phyloP scores from a whole-genome alignment of 2,797 vertebrate genomes.

The Buphagus erythrorhynchus region DNA sequence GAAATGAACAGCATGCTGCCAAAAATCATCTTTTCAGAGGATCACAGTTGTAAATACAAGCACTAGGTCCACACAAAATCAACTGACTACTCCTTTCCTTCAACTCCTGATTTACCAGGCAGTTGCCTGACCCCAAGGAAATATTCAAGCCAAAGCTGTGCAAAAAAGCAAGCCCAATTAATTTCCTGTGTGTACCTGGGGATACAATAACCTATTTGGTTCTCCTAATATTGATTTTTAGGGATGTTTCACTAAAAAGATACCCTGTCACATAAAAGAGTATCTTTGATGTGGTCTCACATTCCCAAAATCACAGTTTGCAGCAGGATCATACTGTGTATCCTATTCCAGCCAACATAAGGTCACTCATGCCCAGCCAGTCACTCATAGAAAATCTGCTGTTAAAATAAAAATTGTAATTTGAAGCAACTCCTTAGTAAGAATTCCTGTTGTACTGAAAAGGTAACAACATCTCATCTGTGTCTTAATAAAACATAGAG shows the following conservation, averaged over 20 bases:
- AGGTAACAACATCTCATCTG: not conserved
- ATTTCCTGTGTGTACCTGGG: not conserved
- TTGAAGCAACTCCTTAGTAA: not conserved
- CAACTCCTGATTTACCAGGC: not conserved
- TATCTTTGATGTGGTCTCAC: not conserved
- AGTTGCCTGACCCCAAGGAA: not conserved
- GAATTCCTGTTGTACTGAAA: not conserved
- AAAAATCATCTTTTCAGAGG: not conserved
- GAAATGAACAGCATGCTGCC: not conserved
- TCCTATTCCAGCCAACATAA: not conserved
- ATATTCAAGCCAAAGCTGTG: not conserved
- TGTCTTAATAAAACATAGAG: not conserved
- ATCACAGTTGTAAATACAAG: not conserved
- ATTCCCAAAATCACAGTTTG: not conserved
- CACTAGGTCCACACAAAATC: not conserved
- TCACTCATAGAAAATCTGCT: not conserved
- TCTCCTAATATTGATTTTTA: not conserved
- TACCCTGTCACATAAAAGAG: not conserved
- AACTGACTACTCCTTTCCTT: not conserved
- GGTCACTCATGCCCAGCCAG: not conserved
- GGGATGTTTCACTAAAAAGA: not conserved
- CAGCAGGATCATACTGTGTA: not conserved
- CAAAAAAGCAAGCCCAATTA: not conserved
- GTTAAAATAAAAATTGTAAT: not conserved
- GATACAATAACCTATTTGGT: not conserved